Evolutionary conservation across 2,888 invertebrate species (phyloP).

Genomic region (Cryptosula pallasiana): DNA sequence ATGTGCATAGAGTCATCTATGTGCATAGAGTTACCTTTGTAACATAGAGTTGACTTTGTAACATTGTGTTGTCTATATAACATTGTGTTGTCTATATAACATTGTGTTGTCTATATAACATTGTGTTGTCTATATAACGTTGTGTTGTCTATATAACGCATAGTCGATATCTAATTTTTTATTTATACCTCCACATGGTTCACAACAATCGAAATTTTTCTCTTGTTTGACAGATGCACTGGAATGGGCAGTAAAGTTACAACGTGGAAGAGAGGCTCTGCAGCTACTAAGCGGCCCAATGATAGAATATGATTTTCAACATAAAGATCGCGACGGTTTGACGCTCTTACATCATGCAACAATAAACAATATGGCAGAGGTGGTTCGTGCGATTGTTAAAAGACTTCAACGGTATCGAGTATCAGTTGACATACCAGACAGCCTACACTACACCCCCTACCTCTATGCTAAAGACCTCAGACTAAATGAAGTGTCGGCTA

Average conservation of each 20-base stretch:
- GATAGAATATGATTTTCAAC: slow-evolving; percentile 40
- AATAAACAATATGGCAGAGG: slow-evolving; percentile 33
- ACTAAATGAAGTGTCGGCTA: slow-evolving; percentile 34
- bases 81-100: no score
- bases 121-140: no score
- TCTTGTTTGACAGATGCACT: background rate
- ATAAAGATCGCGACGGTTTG: slow-evolving; percentile 38
- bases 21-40: no score
- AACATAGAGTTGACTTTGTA: no score
- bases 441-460: slow-evolving; percentile 42
- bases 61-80: no score
- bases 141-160: no score
- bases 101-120: no score
- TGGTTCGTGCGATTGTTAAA: slow-evolving; percentile 34
- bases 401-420: slow-evolving; percentile 37
- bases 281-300: slow-evolving; percentile 34
- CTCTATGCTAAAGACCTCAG: slow-evolving; percentile 41
- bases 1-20: no score
- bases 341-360: slow-evolving; percentile 44
- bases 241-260: background rate
- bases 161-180: no score
- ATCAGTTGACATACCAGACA: slow-evolving; percentile 41
- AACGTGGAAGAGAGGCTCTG: slow-evolving; percentile 30
- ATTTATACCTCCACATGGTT: no score
- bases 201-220: background rate